These are phyloP conservation scores for Psilopsiagon aurifrons DNA, from an alignment of 2,113 vertebrate genomes.

Conservation along the genomic window DNA sequence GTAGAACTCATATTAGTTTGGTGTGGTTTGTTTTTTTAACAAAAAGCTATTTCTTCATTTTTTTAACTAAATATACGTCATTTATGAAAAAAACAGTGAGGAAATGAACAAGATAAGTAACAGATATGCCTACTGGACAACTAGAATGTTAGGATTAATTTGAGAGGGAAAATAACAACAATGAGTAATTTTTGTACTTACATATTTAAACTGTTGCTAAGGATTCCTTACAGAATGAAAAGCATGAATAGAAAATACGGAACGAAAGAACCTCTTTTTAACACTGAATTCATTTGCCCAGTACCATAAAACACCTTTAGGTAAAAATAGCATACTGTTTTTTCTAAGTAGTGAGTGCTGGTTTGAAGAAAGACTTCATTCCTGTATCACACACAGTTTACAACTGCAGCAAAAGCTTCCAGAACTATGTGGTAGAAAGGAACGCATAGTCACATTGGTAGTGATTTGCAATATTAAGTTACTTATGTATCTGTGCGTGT, in stretches of 20 bases:
- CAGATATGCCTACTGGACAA: not conserved
- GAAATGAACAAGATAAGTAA: not conserved
- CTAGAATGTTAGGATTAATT: not conserved
- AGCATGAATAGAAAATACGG: not conserved
- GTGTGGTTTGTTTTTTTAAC: not conserved
- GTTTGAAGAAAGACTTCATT: not conserved
- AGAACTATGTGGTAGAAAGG: not conserved
- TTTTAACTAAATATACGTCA: not conserved
- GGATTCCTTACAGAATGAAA: not conserved
- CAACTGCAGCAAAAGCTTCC: not conserved
- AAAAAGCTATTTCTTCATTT: not conserved
- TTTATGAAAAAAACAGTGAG: not conserved
- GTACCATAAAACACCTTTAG: not conserved
- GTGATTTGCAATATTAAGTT: not conserved
- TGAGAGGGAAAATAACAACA: not conserved
- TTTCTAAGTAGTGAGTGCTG: not conserved
- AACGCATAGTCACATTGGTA: not conserved
- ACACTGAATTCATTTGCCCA: not conserved
- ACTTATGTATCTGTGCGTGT: fast-evolving
- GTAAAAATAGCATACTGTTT: not conserved
- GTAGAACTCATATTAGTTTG: not conserved
- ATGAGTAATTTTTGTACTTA: not conserved
- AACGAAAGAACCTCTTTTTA: not conserved
- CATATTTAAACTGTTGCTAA: not conserved
- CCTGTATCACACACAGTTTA: not conserved